Percentiles rank a stretch among this genome's conserved stretches.
phyloP scores from a whole-genome alignment of 2,888 invertebrate species.

The Thyatira batis region DNA sequence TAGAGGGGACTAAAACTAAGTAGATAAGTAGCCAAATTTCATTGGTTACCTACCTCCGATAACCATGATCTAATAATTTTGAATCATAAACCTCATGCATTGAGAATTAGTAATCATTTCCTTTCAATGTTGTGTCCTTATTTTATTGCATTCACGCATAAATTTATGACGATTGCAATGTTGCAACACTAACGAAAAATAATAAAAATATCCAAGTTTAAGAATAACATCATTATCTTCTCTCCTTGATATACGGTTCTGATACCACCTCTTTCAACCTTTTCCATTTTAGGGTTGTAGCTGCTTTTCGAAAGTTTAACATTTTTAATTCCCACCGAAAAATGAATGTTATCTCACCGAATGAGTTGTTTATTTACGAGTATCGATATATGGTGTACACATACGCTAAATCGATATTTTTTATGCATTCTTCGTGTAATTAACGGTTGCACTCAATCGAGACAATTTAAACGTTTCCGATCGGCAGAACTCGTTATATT shows the following conservation, averaged over 20 bases:
- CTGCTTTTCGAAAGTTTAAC: constrained; percentile 31
- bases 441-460: constrained; percentile 58
- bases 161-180: constrained; percentile 30
- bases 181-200: constrained; percentile 36
- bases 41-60: not conserved
- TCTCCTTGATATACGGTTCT: constrained; percentile 42
- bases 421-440: constrained; percentile 48
- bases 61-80: not conserved
- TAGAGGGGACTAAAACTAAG: too few relatives aligned
- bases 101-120: not conserved
- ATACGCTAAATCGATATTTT: constrained; percentile 43
- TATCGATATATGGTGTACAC: constrained; percentile 38
- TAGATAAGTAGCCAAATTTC: too few relatives aligned
- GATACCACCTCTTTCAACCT: constrained; percentile 47
- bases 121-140: constrained; percentile 2
- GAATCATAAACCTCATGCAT: not conserved
- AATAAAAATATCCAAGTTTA: constrained; percentile 31
- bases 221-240: constrained; percentile 53
- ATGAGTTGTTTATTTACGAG: constrained; percentile 38
- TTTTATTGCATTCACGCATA: constrained; percentile 11
- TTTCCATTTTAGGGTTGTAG: constrained; percentile 50
- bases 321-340: constrained; percentile 28
- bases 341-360: constrained; percentile 35
- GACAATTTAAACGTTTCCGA: constrained; percentile 62
- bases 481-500: constrained; percentile 48